Conservation (phyloP, 2,797 vertebrate species). For the Holocentrus rufus region DNA sequence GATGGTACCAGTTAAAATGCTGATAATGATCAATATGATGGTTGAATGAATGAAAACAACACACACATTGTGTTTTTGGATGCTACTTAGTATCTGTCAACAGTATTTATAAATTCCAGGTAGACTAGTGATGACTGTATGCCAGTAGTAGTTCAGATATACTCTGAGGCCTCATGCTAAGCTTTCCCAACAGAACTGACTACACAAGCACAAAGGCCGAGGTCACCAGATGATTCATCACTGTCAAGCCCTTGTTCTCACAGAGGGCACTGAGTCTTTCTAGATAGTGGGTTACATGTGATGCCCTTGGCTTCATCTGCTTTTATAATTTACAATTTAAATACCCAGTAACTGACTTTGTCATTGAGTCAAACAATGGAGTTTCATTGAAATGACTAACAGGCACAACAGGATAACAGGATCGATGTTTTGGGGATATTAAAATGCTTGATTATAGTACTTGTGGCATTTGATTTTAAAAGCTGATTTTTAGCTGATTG, state of each 20-base stretch:
- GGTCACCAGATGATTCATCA: neutral
- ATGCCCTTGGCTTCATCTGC: slow-evolving; percentile 37
- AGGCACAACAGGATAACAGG: slow-evolving; percentile 5
- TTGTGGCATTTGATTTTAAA: no score
- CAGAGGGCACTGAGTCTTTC: neutral
- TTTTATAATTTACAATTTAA: slow-evolving; percentile 50
- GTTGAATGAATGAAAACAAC: slow-evolving; percentile 7
- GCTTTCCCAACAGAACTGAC: neutral
- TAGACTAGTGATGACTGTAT: neutral
- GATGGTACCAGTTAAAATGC: neutral
- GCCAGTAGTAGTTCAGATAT: neutral
- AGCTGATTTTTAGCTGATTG: no score
- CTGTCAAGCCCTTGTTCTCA: neutral
- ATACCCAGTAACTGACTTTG: slow-evolving; percentile 45
- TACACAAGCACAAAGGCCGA: neutral
- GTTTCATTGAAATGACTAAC: slow-evolving; percentile 28
- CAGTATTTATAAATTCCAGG: neutral
- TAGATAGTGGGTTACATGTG: slow-evolving; percentile 23
- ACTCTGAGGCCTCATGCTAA: no score
- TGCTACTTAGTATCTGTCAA: slow-evolving; percentile 18
- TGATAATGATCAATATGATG: neutral
- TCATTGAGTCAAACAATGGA: slow-evolving; percentile 21
- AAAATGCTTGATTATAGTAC: slow-evolving; percentile 18
- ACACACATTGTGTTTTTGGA: neutral
- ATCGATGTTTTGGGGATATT: neutral